Evolutionary conservation across 1,140 invertebrate species (phyloP), one percentile per base, ranked within the genome.

Genomic region (Tetramorium simillimum): DNA sequence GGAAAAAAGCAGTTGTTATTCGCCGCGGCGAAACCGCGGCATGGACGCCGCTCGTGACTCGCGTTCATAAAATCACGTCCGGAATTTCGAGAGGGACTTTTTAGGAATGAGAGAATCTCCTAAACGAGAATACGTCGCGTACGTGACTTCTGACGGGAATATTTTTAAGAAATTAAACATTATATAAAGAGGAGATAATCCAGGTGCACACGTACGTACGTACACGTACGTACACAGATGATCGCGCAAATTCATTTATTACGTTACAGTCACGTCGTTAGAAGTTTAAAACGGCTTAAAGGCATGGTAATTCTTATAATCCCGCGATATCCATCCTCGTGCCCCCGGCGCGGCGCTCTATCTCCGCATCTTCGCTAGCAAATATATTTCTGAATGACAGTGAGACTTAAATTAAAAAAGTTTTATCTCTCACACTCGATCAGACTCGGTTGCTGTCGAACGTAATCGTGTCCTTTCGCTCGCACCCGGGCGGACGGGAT

Each of bases 391-490:
- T 43, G 46, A 81, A 49, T 78, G 82, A 85, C 69, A 80, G n/a
- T 81, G 16, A 62, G 56, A 84, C 56, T 82, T 82, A 82, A 75
- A 84, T 84, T 73, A 75, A 84, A 84, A 84, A 84, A 75, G 69
- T 84, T 84, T 75, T 73, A 84, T 75, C 80, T 43, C 40, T 81
- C 77, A 24, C 62, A 33, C 77, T 56, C 51, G 67, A 73, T 70
- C 33, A 81, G 24, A 5, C 33, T 28, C 69, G 40, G 16, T 63
- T 43, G 56, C 53, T 67, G 53, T 75, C 53, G 80, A 84, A 81
- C 21, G 77, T 53, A 72, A 73, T 60, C 53, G 80, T 73, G 40
- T 82, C 53, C 24, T 67, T 67, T 56, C 49, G 49, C 46, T 6
- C 10, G 18, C 28, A 12, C 65, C 21, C 51, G 43, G 33, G n/a